Conservation (phyloP, 37 sponge, comb jelly and placozoan species). For the Amphimedon queenslandica region DNA sequence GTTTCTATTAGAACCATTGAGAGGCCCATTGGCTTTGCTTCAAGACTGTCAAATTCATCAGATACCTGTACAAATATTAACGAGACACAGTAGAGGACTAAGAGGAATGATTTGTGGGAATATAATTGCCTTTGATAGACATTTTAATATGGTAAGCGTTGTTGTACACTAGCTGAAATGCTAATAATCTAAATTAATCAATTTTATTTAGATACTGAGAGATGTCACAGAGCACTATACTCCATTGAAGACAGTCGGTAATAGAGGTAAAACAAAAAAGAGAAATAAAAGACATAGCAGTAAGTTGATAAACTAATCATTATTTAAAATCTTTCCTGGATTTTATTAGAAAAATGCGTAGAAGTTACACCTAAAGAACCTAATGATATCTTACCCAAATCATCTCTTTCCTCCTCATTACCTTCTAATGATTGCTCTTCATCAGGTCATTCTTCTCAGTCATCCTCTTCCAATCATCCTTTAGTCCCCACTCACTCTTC, state of each 20-base stretch:
- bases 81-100: slow-evolving; percentile 57
- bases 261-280: slow-evolving; percentile 23
- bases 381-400: background rate
- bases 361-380: too few species aligned
- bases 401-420: background rate
- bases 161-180: background rate
- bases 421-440: background rate
- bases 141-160: slow-evolving; percentile 57
- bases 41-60: slow-evolving; percentile 11
- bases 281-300: slow-evolving; percentile 7
- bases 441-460: background rate
- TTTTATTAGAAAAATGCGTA: too few species aligned
- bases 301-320: too few species aligned
- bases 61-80: slow-evolving; percentile 40
- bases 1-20: background rate
- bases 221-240: slow-evolving; percentile 47
- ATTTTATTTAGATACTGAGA: slow-evolving; percentile 21
- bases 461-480: background rate
- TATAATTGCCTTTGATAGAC: slow-evolving; percentile 51
- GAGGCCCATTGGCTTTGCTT: slow-evolving; percentile 34
- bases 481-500: background rate
- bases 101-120: slow-evolving; percentile 52
- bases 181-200: background rate
- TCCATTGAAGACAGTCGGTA: slow-evolving; percentile 46
- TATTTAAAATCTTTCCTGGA: too few species aligned